Conservation (phyloP, 2,113 vertebrate species). For the Oncorhynchus gorbuscha region DNA sequence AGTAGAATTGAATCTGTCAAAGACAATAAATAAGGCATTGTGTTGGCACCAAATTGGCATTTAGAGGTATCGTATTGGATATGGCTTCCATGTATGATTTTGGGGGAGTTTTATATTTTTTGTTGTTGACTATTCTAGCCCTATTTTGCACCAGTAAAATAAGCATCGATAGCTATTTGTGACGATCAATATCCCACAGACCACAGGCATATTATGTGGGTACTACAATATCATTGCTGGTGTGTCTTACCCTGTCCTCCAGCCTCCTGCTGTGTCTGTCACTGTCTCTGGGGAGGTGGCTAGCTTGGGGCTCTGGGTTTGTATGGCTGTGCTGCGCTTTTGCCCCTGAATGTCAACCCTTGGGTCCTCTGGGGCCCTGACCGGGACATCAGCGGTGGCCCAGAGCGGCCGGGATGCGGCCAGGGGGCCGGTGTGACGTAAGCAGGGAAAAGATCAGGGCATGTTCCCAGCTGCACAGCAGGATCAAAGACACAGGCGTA, state of each 20-base stretch:
- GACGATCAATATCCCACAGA: not conserved
- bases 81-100: too few relatives aligned
- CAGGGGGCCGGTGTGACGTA: not conserved
- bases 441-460: constrained; percentile 16
- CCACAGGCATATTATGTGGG: not conserved
- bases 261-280: not conserved
- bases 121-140: too few relatives aligned
- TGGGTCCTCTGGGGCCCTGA: not conserved
- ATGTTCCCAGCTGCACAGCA: constrained; percentile 42
- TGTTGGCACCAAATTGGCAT: too few relatives aligned
- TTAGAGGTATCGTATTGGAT: too few relatives aligned
- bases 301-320: constrained; percentile 13
- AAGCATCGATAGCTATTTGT: too few relatives aligned
- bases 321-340: too few relatives aligned
- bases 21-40: too few relatives aligned
- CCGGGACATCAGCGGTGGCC: not conserved
- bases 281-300: not conserved
- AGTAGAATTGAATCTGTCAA: too few relatives aligned
- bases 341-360: not conserved
- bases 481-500: too few relatives aligned
- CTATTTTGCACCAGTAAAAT: too few relatives aligned
- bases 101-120: too few relatives aligned
- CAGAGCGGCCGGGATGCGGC: not conserved
- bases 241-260: not conserved
- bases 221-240: not conserved